Percentiles rank a stretch among this genome's conserved stretches.
phyloP scores from a whole-genome alignment of 1,140 invertebrate species.

The Polypedilum vanderplanki region DNA sequence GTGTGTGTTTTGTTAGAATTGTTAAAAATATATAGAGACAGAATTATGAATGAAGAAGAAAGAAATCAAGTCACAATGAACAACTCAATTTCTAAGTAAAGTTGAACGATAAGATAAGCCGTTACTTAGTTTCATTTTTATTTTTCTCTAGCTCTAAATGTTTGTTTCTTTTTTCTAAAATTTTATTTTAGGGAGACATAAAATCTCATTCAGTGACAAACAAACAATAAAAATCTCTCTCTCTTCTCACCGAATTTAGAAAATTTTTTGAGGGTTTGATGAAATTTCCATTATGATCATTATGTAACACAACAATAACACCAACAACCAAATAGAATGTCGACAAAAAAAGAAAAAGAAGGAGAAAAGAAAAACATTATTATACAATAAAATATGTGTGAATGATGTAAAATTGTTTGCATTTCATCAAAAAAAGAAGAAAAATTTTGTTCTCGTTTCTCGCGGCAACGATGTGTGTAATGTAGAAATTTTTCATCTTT shows the following conservation, averaged over 20 bases:
- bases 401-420: constrained; percentile 2
- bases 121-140: constrained; percentile 14
- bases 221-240: constrained; percentile 1
- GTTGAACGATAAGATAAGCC: constrained; percentile 7
- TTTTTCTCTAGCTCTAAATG: background rate
- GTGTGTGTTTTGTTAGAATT: background rate
- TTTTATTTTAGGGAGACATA: constrained; percentile 16
- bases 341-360: no score
- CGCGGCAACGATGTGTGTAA: no score
- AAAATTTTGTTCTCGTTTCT: no score
- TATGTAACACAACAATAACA: constrained; percentile 1
- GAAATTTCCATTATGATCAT: constrained; percentile 5
- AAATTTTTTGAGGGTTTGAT: background rate
- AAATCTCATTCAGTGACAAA: background rate
- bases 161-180: background rate
- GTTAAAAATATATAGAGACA: no score
- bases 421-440: background rate
- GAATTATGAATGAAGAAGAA: constrained; percentile 7
- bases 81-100: constrained; percentile 6
- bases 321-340: no score
- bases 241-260: background rate
- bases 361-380: no score
- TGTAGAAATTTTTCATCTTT: no score
- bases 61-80: background rate
- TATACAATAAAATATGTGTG: background rate